Conservation (phyloP, 2,888 invertebrate species). For the Malachius bipustulatus region DNA sequence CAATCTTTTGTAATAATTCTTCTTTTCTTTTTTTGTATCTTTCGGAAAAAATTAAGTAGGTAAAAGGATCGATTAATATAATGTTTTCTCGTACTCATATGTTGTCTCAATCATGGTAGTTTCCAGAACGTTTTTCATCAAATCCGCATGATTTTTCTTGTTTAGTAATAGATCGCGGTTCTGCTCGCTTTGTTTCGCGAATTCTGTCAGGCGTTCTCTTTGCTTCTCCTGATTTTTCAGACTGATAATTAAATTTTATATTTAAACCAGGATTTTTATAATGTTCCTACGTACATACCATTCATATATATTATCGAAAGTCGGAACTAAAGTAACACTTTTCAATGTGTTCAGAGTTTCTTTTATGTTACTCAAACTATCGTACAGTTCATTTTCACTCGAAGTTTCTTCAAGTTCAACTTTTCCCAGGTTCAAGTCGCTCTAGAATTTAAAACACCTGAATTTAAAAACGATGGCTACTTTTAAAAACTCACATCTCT, state of each 20-base stretch:
- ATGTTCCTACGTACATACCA: conserved; percentile 36
- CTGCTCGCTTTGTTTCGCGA: conserved; percentile 23
- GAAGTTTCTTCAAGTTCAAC: conserved; percentile 20
- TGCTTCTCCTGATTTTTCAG: conserved; percentile 28
- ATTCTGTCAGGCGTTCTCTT: conserved; percentile 23
- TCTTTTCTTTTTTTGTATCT: conserved; percentile 43
- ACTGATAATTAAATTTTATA: conserved; percentile 16
- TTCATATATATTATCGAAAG: conserved; percentile 35
- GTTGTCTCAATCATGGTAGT: conserved; percentile 29
- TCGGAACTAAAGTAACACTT: conserved; percentile 33
- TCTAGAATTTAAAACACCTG: conserved; percentile 20
- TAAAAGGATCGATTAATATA: too few relatives aligned
- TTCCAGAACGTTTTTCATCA: conserved; percentile 23
- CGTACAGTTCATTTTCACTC: conserved; percentile 28
- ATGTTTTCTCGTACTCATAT: conserved; percentile 19
- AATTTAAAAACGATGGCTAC: too few relatives aligned
- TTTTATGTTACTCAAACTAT: conserved; percentile 33
- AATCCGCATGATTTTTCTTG: conserved; percentile 25
- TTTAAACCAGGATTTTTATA: too few relatives aligned
- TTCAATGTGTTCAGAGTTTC: conserved; percentile 34
- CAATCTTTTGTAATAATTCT: conserved; percentile 37
- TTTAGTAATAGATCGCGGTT: conserved; percentile 25
- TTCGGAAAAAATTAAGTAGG: too few relatives aligned
- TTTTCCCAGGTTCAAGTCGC: conserved; percentile 28
- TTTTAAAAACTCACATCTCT: conserved; percentile 32